Evolutionary conservation across 2,888 invertebrate species (phyloP).

Genomic region (Physocephala rufipes): DNA sequence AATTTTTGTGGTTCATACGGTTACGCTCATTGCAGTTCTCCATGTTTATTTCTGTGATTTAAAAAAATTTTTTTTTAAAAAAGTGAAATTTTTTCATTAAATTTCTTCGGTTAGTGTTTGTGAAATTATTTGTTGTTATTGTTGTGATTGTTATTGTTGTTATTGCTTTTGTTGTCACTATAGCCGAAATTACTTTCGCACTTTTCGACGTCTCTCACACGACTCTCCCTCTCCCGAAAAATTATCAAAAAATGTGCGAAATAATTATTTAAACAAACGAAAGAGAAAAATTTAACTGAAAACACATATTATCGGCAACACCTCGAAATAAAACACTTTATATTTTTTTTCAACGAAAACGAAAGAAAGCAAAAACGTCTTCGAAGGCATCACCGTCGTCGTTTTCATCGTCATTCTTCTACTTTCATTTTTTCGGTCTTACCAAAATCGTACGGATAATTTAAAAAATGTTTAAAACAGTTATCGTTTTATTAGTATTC

Average conservation of each 20-base stretch:
- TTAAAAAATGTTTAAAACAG: constrained; percentile 50
- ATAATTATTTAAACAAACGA: neutral
- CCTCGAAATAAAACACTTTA: neutral
- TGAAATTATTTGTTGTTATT: neutral
- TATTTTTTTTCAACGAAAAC: neutral
- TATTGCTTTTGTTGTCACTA: too few species aligned
- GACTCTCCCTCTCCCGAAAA: neutral
- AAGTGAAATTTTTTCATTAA: constrained; percentile 45
- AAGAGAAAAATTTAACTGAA: neutral
- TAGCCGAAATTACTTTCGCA: constrained; percentile 20
- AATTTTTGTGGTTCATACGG: too few species aligned
- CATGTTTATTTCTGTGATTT: too few species aligned
- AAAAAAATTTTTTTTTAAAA: neutral
- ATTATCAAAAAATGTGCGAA: constrained; percentile 52
- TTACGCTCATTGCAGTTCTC: too few species aligned
- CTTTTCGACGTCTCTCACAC: neutral
- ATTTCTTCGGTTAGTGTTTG: constrained; percentile 25
- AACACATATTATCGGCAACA: constrained; percentile 37
- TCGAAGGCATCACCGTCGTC: too few species aligned
- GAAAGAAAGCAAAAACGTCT: constrained; percentile 45
- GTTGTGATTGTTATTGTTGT: neutral
- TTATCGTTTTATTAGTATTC: constrained; percentile 49
- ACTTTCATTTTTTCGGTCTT: constrained; percentile 49
- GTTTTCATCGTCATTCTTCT: constrained; percentile 52
- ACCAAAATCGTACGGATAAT: neutral